Conservation (phyloP, 2,888 invertebrate species). For the Phalera bucephala region DNA sequence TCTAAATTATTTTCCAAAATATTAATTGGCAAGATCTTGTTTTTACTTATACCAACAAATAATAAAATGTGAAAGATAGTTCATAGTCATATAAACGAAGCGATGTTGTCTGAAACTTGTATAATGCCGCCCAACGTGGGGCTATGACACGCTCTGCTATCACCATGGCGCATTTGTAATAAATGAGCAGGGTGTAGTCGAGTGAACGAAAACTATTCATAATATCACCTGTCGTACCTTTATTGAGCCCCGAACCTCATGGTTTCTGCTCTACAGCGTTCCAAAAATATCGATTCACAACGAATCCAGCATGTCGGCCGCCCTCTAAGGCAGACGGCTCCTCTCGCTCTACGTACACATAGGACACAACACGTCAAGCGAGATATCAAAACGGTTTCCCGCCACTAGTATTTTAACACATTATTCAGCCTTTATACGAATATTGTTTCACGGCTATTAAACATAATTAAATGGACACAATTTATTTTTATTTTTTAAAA, state of each 20-base stretch:
- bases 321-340: conserved; percentile 79
- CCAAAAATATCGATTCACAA: conserved; percentile 82
- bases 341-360: conserved; percentile 79
- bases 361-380: conserved; percentile 81
- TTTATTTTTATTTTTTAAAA: conserved; percentile 28
- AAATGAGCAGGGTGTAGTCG: conserved; percentile 25
- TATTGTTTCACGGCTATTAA: conserved; percentile 23
- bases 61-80: too few species aligned
- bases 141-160: conserved; percentile 19
- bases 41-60: too few species aligned
- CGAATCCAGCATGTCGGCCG: conserved; percentile 81
- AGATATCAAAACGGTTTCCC: conserved; percentile 82
- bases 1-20: too few species aligned
- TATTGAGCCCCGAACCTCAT: conserved; percentile 75
- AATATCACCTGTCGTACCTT: conserved; percentile 72
- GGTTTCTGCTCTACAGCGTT: conserved; percentile 74
- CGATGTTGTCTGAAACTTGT: conserved; percentile 8
- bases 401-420: conserved; percentile 78
- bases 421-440: conserved; percentile 41
- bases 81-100: too few species aligned
- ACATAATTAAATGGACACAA: conserved; percentile 34
- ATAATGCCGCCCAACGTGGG: conserved; percentile 55
- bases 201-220: conserved; percentile 43
- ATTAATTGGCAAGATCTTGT: too few species aligned
- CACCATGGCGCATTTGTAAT: conserved; percentile 18